Base-by-base conservation (phyloP, 2,797 vertebrate species). In the Dipus sagitta region DNA sequence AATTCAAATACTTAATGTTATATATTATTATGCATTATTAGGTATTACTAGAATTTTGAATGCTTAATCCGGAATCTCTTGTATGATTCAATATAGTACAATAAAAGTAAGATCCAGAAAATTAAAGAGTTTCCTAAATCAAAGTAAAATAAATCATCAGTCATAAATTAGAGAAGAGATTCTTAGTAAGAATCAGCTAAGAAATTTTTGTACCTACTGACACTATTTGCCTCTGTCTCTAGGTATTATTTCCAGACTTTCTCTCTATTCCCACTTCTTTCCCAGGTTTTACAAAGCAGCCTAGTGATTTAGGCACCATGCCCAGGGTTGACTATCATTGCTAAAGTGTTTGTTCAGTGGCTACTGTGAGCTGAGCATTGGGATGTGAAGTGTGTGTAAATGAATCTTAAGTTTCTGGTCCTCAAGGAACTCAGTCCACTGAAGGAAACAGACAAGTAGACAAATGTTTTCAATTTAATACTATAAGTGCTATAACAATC, bases 391-490 rank as follows among this genome's bases (percentile, higher is more conserved):
- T 54, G 28, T 72, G 47, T 79, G 3, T 34, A 94, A 89, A 91
- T 70, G 65, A 88, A 14, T 82, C 7, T 71, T 68, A 76, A 65
- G 6, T 60, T 92, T 93, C 71, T 26, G 90, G 42, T 90, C 90
- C 84, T 91, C 23, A 5, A 93, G 71, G 94, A 96, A 65, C 38
- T 81, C 42, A n/a, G 85, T 42, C 58, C 62, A 68, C n/a, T 76
- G 70, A 92, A 95, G 74, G 72, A 90, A 87, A 92, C 20, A 42
- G 65, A 92, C 81, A 95, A 91, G 54, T 64, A 95, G 88, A 95
- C 71, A 90, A 95, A 96, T 94, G 92, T 93, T 93, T 95, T 93
- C 94, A 96, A 94, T 96, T 95, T 95, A 95, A 95, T 93, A 92
- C 78, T 80, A 13, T 95, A 92, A 97, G 85, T 91, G 54, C 71